These are phyloP conservation scores for Metridium senile DNA, from an alignment of 92 coral and sea anemone genomes.

Conservation along the genomic window DNA sequence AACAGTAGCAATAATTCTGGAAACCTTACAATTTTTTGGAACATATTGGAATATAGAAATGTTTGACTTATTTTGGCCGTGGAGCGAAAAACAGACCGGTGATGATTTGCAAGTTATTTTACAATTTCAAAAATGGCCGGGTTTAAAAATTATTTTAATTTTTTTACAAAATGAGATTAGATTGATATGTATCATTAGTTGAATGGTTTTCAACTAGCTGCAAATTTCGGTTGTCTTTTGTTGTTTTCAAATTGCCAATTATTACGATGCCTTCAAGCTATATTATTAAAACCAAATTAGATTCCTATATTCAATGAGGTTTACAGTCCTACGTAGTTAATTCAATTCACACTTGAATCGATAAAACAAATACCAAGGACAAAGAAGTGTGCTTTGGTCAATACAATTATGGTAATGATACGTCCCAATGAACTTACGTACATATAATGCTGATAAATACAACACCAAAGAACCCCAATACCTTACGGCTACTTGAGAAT, in stretches of 20 bases:
- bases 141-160: too few relatives aligned
- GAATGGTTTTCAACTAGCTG: background rate
- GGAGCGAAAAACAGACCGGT: too few relatives aligned
- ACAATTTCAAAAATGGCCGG: too few relatives aligned
- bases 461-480: too few relatives aligned
- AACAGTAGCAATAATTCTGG: background rate
- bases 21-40: background rate
- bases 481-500: too few relatives aligned
- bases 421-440: background rate
- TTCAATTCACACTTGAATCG: background rate
- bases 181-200: background rate
- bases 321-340: background rate
- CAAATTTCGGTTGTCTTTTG: too few relatives aligned
- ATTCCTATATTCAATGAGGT: background rate
- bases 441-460: too few relatives aligned
- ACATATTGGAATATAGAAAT: too few relatives aligned
- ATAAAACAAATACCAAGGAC: conserved; percentile 1
- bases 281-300: background rate
- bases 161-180: background rate
- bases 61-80: too few relatives aligned
- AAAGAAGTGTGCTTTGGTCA: conserved; percentile 8
- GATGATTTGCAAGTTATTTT: too few relatives aligned
- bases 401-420: conserved; percentile 17
- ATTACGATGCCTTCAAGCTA: too few relatives aligned
- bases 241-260: too few relatives aligned